Conservation (phyloP, 2,113 vertebrate genomes). For the Copsychus sechellarum region DNA sequence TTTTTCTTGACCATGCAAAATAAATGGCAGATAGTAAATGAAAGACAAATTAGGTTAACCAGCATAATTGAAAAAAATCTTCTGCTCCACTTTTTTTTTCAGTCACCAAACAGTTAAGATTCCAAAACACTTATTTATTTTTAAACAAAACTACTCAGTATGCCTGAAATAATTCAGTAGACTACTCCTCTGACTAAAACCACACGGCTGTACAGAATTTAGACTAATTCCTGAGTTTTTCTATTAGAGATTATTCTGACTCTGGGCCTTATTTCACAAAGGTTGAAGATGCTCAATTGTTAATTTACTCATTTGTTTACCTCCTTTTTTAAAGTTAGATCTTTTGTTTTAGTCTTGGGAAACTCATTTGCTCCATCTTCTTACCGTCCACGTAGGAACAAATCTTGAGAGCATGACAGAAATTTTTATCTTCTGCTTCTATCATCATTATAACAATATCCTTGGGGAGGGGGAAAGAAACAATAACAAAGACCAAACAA, state of each 20-base stretch:
- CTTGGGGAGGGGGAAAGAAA: rapidly evolving
- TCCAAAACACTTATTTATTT: neutral
- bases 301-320: neutral
- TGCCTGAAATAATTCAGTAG: neutral
- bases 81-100: neutral
- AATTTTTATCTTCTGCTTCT: neutral
- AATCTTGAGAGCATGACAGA: neutral
- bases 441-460: neutral
- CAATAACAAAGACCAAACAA: neutral
- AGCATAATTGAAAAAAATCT: neutral
- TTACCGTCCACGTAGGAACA: neutral
- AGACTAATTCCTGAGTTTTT: neutral
- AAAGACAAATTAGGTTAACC: neutral
- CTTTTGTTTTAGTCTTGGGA: neutral
- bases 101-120: neutral
- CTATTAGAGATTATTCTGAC: neutral
- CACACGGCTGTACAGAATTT: neutral
- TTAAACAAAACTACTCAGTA: neutral
- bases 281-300: neutral
- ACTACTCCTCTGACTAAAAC: neutral
- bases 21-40: neutral
- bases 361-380: neutral
- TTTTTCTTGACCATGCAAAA: neutral
- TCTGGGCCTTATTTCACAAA: neutral
- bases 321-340: neutral